phyloP scores from a whole-genome alignment of 2,888 invertebrate genomes.

The Plebejus melissa region DNA sequence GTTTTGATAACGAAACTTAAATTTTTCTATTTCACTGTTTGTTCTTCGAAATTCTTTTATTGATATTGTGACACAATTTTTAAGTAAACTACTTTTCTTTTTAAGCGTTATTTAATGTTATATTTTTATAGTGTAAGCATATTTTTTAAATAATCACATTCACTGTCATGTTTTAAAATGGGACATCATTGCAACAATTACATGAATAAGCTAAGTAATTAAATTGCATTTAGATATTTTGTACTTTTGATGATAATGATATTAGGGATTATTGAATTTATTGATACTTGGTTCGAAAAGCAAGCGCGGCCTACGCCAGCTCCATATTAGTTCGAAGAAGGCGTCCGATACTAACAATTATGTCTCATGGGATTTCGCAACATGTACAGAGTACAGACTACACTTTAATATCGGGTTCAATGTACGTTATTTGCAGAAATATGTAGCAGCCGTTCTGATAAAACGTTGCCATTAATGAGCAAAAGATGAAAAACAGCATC shows the following conservation, averaged over 20 bases:
- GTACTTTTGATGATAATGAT: neutral
- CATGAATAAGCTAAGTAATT: too few species aligned
- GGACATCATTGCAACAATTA: too few species aligned
- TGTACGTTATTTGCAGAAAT: neutral
- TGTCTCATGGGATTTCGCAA: conserved; percentile 1
- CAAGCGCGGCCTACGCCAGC: neutral
- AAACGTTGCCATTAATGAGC: neutral
- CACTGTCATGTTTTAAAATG: too few species aligned
- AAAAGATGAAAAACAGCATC: neutral
- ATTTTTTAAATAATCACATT: too few species aligned
- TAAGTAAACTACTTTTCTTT: too few species aligned
- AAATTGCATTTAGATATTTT: neutral
- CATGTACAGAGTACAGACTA: conserved; percentile 8
- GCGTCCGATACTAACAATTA: conserved; percentile 1
- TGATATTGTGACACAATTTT: neutral
- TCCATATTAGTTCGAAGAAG: neutral
- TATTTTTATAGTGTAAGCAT: neutral
- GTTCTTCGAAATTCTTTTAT: neutral
- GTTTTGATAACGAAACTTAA: neutral
- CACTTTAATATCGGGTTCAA: conserved; percentile 2
- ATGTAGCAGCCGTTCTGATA: neutral
- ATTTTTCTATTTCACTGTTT: neutral
- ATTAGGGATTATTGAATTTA: neutral
- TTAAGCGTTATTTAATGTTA: neutral
- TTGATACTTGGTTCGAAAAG: neutral